phyloP scores from a whole-genome alignment of 2,888 invertebrate species.

The Euproctis similis region DNA sequence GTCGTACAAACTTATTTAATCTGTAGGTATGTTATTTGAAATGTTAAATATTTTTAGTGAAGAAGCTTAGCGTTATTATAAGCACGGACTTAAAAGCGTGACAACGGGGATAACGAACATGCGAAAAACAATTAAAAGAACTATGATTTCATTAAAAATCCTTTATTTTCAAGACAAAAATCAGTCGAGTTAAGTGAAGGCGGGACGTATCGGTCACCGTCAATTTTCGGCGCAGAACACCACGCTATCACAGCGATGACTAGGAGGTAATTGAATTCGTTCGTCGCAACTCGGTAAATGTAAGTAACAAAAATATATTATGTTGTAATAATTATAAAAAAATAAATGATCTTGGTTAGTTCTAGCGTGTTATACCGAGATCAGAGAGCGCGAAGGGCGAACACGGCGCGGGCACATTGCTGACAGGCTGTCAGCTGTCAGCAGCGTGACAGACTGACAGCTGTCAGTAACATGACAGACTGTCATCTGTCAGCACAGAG shows the following conservation, averaged over 20 bases:
- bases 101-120: conserved; percentile 46
- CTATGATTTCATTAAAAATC: conserved; percentile 56
- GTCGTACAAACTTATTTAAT: conserved; percentile 29
- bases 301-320: conserved; percentile 47
- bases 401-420: conserved; percentile 45
- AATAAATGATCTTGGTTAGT: conserved; percentile 67
- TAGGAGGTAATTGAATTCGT: conserved; percentile 46
- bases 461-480: too few species aligned
- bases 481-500: conserved; percentile 9
- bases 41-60: conserved; percentile 40
- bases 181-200: conserved; percentile 71
- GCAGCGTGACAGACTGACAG: too few species aligned
- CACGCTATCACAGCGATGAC: conserved; percentile 58
- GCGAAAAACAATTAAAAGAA: conserved; percentile 69
- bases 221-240: conserved; percentile 39
- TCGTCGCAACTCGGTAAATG: conserved; percentile 45
- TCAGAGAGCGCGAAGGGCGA: conserved; percentile 57
- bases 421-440: too few species aligned
- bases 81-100: conserved; percentile 58
- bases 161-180: conserved; percentile 68
- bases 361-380: conserved; percentile 71
- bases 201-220: conserved; percentile 61
- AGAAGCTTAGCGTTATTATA: conserved; percentile 61
- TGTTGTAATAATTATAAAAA: conserved; percentile 45
- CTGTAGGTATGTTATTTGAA: conserved; percentile 31